A percentile compares a stretch with the other conserved stretches of the same genome.
Evolutionary conservation across 2,797 vertebrate genomes (phyloP).

Genomic region (Semotilus atromaculatus): DNA sequence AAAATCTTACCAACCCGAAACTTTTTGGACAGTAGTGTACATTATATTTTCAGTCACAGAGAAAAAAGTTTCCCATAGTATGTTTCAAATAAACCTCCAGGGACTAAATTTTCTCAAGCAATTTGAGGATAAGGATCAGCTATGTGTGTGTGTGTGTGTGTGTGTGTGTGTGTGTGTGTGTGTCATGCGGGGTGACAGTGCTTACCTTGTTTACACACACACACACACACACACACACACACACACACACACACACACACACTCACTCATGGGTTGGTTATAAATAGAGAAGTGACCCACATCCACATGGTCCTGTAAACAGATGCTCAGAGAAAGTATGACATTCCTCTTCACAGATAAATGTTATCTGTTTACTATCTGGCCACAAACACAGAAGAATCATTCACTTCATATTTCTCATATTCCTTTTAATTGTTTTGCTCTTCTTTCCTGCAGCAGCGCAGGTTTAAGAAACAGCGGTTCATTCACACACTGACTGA

Average conservation of each 20-base stretch:
- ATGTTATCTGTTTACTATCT: conserved; percentile 34
- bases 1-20: background rate
- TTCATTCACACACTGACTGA: background rate
- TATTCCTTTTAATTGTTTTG: conserved; percentile 15
- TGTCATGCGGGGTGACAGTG: background rate
- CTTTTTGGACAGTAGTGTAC: background rate
- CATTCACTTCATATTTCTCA: conserved; percentile 2
- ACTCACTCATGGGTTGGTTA: conserved; percentile 13
- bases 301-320: conserved; percentile 33
- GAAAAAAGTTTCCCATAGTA: background rate
- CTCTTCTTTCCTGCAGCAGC: background rate
- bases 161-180: conserved; percentile 1
- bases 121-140: background rate
- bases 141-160: background rate
- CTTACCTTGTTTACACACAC: conserved; percentile 19
- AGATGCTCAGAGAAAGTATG: background rate
- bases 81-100: conserved; percentile 2
- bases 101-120: background rate
- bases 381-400: conserved; percentile 20
- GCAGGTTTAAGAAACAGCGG: background rate
- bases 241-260: background rate
- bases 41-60: background rate
- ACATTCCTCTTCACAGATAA: conserved; percentile 21
- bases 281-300: conserved; percentile 56
- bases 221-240: background rate